Percentiles rank a stretch among this genome's conserved stretches.
These are phyloP conservation scores for Anomalospiza imberbis DNA, from an alignment of 2,797 vertebrate genomes.

Conservation along the genomic window DNA sequence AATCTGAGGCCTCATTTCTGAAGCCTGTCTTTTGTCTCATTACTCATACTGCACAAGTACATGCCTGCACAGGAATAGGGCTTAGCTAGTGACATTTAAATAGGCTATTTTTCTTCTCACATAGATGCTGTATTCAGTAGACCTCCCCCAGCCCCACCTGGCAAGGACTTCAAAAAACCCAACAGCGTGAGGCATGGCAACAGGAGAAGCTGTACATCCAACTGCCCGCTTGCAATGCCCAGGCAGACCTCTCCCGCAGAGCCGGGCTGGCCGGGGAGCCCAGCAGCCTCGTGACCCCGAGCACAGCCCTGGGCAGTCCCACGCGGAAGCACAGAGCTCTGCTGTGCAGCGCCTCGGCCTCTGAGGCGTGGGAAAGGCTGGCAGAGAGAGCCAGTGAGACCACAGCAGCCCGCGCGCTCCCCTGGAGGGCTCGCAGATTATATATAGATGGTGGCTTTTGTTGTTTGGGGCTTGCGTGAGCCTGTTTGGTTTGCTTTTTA, in stretches of 20 bases:
- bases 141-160: slow-evolving; percentile 39
- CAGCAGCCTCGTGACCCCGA: neutral
- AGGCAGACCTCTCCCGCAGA: neutral
- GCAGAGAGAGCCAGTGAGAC: slow-evolving; percentile 50
- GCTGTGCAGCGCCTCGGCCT: neutral
- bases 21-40: slow-evolving; percentile 20
- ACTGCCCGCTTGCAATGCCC: neutral
- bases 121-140: neutral
- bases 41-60: slow-evolving; percentile 33
- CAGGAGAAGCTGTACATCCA: neutral
- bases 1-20: neutral
- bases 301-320: neutral
- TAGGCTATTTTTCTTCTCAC: slow-evolving; percentile 52
- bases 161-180: neutral
- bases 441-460: slow-evolving; percentile 28
- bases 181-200: neutral
- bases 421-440: slow-evolving; percentile 36
- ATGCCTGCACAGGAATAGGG: neutral
- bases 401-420: slow-evolving; percentile 2
- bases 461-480: neutral
- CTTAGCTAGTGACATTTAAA: slow-evolving; percentile 55
- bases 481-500: neutral
- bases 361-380: slow-evolving; percentile 43
- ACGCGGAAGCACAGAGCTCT: neutral
- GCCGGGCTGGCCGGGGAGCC: neutral